Conservation (phyloP, 2,113 vertebrate species). For the Hyperoodon ampullatus region DNA sequence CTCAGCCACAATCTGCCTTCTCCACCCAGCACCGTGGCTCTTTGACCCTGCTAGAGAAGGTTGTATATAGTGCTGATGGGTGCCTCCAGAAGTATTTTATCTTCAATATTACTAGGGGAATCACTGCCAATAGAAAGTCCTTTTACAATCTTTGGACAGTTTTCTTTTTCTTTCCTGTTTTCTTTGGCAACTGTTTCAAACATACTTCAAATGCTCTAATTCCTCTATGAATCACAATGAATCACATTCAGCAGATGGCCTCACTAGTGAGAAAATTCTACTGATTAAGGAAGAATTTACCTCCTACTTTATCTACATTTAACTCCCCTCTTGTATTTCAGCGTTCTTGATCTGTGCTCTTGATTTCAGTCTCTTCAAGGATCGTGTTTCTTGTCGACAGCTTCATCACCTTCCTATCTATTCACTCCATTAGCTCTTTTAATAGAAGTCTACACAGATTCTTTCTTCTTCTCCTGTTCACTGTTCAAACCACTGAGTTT, state of each 20-base stretch:
- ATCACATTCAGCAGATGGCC: background rate
- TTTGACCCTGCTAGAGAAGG: background rate
- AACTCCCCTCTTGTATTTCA: background rate
- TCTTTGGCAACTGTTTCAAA: constrained; percentile 42
- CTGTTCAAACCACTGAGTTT: background rate
- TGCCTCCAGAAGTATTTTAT: background rate
- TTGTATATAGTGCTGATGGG: no score
- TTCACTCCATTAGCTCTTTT: background rate
- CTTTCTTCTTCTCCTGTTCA: background rate
- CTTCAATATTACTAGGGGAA: background rate
- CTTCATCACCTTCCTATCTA: background rate
- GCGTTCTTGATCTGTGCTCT: background rate
- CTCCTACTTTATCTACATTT: background rate
- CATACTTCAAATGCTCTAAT: background rate
- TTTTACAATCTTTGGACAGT: background rate
- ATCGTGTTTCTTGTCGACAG: background rate
- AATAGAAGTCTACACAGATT: background rate
- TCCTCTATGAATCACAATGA: background rate
- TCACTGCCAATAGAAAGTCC: background rate
- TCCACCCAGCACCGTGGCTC: background rate
- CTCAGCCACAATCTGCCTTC: background rate
- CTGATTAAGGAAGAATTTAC: background rate
- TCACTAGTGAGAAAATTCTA: background rate
- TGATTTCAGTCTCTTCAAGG: background rate
- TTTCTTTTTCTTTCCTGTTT: constrained; percentile 6